Percentiles rank a stretch among this genome's conserved stretches.
These are phyloP conservation scores for Castor canadensis DNA, from an alignment of 2,113 vertebrate genomes.

Conservation along the genomic window DNA sequence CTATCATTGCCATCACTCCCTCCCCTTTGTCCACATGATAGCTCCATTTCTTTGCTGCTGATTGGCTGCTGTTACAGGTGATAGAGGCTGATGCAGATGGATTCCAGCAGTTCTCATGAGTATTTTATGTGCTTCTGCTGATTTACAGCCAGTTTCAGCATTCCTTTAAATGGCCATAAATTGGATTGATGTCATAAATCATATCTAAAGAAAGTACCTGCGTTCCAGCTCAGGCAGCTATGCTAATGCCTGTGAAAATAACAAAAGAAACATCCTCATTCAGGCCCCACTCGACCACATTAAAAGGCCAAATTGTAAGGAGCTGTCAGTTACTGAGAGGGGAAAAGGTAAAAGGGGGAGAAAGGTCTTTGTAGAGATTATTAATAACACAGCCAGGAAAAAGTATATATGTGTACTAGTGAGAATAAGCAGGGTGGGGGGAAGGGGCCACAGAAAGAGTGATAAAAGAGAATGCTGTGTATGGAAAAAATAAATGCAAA, in stretches of 20 bases:
- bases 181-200: conserved; percentile 90
- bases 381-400: conserved; percentile 70
- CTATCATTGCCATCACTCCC: conserved; percentile 18
- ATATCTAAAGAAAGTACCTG: conserved; percentile 83
- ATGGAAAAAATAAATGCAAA: conserved; percentile 80
- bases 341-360: conserved; percentile 74
- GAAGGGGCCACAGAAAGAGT: conserved; percentile 26
- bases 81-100: conserved; percentile 84
- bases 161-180: conserved; percentile 90
- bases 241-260: conserved; percentile 82
- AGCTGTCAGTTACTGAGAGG: conserved; percentile 78
- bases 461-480: conserved; percentile 64
- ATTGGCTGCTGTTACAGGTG: conserved; percentile 81
- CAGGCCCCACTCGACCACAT: conserved; percentile 59
- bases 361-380: conserved; percentile 79
- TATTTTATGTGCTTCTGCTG: conserved; percentile 88
- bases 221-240: conserved; percentile 81
- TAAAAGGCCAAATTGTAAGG: conserved; percentile 80
- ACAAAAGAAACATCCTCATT: conserved; percentile 81
- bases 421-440: conserved; percentile 47
- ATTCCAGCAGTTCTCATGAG: conserved; percentile 86
- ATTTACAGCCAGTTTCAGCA: conserved; percentile 89
- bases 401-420: conserved; percentile 56
- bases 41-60: conserved; percentile 75
- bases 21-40: conserved; percentile 38